These are phyloP conservation scores for Bursaphelenchus okinawaensis DNA, from an alignment of 2,888 invertebrate genomes.

Conservation along the genomic window DNA sequence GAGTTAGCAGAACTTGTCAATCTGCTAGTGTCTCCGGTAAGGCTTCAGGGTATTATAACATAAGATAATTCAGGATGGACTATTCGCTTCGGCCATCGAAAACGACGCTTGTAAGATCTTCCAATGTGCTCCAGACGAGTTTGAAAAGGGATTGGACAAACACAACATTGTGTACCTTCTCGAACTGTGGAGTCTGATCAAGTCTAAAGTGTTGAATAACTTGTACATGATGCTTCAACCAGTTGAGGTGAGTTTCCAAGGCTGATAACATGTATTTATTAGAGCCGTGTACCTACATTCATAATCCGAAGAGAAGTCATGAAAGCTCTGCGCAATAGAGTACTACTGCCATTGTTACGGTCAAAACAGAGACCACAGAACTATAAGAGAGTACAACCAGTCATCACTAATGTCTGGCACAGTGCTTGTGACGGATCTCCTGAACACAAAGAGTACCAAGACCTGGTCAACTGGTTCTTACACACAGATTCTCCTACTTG, in stretches of 20 bases:
- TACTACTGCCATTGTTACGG: slow-evolving; percentile 4
- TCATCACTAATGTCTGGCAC: slow-evolving; percentile 1
- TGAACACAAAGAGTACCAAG: background rate
- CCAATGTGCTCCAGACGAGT: slow-evolving; percentile 19
- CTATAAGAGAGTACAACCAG: background rate
- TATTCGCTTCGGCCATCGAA: slow-evolving; percentile 23
- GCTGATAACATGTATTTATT: too few relatives aligned
- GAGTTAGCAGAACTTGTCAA: slow-evolving; percentile 16
- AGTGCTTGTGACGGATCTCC: slow-evolving; percentile 1
- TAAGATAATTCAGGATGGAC: slow-evolving; percentile 10
- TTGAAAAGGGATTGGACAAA: slow-evolving; percentile 2
- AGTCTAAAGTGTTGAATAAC: slow-evolving; percentile 15
- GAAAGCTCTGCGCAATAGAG: slow-evolving; percentile 3
- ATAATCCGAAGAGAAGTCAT: background rate
- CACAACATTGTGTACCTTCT: background rate
- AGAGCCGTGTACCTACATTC: background rate
- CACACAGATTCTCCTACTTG: too few relatives aligned
- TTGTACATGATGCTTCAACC: slow-evolving; percentile 17
- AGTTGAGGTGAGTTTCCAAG: slow-evolving; percentile 6
- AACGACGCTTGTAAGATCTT: slow-evolving; percentile 28
- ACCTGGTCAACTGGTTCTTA: background rate
- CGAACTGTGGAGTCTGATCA: slow-evolving; percentile 14
- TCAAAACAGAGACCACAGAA: background rate
- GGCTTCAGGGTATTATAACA: background rate
- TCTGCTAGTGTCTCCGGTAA: slow-evolving; percentile 14